Evolutionary conservation across 23 tunicate species (phyloP), one percentile per base, ranked within the genome.

Genomic region (Aplidium turbinatum): DNA sequence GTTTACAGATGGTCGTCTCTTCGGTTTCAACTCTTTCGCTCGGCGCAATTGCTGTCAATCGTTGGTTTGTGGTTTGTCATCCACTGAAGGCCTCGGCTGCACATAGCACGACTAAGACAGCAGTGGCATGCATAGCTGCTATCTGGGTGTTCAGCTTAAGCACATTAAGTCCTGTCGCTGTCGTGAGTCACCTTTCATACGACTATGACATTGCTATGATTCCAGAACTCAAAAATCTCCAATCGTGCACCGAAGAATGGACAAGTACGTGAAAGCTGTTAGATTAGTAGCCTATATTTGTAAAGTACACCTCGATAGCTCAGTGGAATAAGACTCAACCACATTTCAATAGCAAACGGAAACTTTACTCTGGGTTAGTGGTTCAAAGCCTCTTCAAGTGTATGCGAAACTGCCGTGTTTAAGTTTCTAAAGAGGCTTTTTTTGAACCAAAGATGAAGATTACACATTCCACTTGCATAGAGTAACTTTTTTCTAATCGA

Each of bases 21-120:
- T 72, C 66, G 9, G 79, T 81, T 32, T 81, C 87, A 26, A 33
- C 87, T 1, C 35, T 81, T 1, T 56, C 87, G 11, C 63, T 81
- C 3, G 73, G 87, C 31, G 87, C 87, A 11, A 81, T 81, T 31
- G 87, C 87, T 1, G 77, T 93, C 21, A 93, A 93, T 70, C 85
- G 93, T 7, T 82, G 85, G 82, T 94, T 82, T 40, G 93, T 86
- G 13, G 98, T 93, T 5, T 89, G 96, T 45, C 88, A 77, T 58
- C 96, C 98, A 0, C 72, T 93, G 61, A 48, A 79, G 50, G 78
- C 86, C 5, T 50, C 82, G 1, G 75, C 70, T 26, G 53, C 56
- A 23, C 78, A 74, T 27, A 86, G 80, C 50, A 72, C 76, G 0
- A 28, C 54, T 3, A n/a, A 22, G 34, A 22, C 45, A 29, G 55